A percentile compares a stretch with the other conserved stretches of the same genome.
Evolutionary conservation across 2,113 vertebrate species (phyloP).

Genomic region (Esox niger): DNA sequence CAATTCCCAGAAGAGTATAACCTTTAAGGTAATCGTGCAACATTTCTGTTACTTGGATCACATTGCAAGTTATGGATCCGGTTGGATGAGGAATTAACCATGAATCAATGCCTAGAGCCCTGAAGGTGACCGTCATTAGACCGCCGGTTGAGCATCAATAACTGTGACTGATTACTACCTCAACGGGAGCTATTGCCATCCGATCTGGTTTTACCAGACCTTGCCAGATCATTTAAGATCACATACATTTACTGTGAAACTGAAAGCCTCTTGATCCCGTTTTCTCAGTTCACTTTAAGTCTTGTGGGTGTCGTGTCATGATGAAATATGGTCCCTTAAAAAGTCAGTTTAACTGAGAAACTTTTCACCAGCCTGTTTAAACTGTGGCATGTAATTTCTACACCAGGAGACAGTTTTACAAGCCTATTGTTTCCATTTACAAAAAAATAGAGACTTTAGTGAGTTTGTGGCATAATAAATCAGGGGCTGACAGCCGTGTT

Average conservation of each 20-base stretch:
- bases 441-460: conserved; percentile 45
- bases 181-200: not conserved
- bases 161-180: conserved; percentile 52
- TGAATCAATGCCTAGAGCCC: conserved; percentile 54
- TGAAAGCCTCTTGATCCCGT: too few species aligned
- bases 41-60: conserved; percentile 45
- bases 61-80: conserved; percentile 60
- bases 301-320: conserved; percentile 11
- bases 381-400: conserved; percentile 58
- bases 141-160: conserved; percentile 49
- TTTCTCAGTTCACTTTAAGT: too few species aligned
- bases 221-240: too few species aligned
- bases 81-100: not conserved
- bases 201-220: too few species aligned
- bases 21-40: conserved; percentile 25
- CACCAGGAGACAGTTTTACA: conserved; percentile 62
- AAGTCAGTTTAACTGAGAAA: conserved; percentile 13
- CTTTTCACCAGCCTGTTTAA: conserved; percentile 36
- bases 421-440: conserved; percentile 63
- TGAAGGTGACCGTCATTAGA: conserved; percentile 61
- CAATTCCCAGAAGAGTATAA: too few species aligned
- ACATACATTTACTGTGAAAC: too few species aligned
- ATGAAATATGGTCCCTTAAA: conserved; percentile 21
- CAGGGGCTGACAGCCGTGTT: conserved; percentile 49
- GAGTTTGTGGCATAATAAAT: conserved; percentile 56